phyloP scores from a whole-genome alignment of 2,797 vertebrate genomes.

The Cynopterus sphinx region DNA sequence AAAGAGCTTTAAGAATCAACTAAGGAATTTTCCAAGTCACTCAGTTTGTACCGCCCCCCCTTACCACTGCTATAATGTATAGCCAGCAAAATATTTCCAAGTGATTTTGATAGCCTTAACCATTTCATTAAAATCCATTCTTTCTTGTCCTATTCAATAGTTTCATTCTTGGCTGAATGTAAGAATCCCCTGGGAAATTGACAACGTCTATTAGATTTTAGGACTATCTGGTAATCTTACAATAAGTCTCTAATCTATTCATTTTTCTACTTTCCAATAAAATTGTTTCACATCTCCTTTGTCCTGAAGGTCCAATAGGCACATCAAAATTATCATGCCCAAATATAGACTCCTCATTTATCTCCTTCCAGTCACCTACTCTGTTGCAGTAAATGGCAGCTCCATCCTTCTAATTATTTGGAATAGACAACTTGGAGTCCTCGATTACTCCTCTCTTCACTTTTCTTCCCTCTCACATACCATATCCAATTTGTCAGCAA shows the following conservation, averaged over 20 bases:
- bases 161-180: neutral
- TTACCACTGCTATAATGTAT: neutral
- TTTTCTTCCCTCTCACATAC: neutral
- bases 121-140: neutral
- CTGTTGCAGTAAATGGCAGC: neutral
- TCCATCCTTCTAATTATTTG: neutral
- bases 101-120: neutral
- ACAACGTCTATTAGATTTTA: neutral
- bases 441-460: neutral
- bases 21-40: neutral
- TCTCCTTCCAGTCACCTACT: neutral
- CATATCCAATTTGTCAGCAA: neutral
- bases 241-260: neutral
- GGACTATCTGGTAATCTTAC: neutral
- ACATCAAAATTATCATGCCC: neutral
- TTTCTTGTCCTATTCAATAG: neutral
- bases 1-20: neutral
- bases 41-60: rapidly evolving
- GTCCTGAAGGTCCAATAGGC: neutral
- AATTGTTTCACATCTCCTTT: neutral
- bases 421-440: neutral
- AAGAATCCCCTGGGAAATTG: neutral
- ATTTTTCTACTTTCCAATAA: neutral
- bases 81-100: neutral
- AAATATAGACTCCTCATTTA: neutral